These are phyloP conservation scores for Drosophila ananassae DNA, from an alignment of 1,140 invertebrate species.

Conservation along the genomic window DNA sequence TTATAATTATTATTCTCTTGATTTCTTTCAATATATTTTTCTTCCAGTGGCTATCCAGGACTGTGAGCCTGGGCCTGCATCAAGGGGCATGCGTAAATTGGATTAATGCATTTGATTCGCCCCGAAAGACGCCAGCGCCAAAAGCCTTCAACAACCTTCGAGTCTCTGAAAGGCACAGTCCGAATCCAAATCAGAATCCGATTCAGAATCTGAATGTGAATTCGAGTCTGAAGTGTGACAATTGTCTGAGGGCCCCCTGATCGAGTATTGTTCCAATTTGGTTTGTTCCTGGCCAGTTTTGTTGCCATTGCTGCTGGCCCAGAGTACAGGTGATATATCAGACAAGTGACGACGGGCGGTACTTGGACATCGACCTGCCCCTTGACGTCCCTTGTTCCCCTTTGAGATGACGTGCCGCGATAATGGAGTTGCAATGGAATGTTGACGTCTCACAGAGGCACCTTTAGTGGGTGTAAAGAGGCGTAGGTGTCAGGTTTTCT, in stretches of 20 bases:
- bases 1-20: too few relatives aligned
- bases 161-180: slow-evolving; percentile 28
- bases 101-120: slow-evolving; percentile 80
- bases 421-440: slow-evolving; percentile 69
- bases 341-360: slow-evolving; percentile 79
- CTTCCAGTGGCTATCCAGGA: slow-evolving; percentile 19
- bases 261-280: slow-evolving; percentile 76
- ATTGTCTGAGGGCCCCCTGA: slow-evolving; percentile 60
- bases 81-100: slow-evolving; percentile 75
- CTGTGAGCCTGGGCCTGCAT: slow-evolving; percentile 27
- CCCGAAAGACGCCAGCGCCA: slow-evolving; percentile 54
- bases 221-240: slow-evolving; percentile 60
- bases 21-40: background rate
- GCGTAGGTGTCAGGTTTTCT: slow-evolving; percentile 63
- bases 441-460: slow-evolving; percentile 56
- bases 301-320: slow-evolving; percentile 38
- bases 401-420: slow-evolving; percentile 70
- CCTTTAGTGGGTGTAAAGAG: slow-evolving; percentile 44
- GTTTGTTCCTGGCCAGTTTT: slow-evolving; percentile 37
- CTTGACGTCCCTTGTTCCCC: slow-evolving; percentile 17
- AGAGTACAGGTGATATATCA: slow-evolving; percentile 77
- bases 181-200: slow-evolving; percentile 7
- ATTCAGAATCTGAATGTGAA: slow-evolving; percentile 1
- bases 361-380: background rate
- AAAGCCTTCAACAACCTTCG: slow-evolving; percentile 22